Evolutionary conservation across 2,797 vertebrate species (phyloP).

Genomic region (Lepilemur septentrionalis): DNA sequence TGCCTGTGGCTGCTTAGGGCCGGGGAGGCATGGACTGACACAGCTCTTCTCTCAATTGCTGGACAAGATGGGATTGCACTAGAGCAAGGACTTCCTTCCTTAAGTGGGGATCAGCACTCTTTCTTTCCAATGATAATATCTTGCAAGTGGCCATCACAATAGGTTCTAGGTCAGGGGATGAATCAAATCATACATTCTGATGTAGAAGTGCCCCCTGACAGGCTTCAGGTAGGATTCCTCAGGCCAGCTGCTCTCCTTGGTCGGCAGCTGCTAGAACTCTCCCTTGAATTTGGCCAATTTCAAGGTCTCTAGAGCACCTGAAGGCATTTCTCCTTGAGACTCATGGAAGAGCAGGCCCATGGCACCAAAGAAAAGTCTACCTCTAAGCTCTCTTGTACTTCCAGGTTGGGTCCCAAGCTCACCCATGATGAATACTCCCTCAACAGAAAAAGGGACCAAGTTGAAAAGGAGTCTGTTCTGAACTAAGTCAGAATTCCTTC

Average conservation of each 20-base stretch:
- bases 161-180: background rate
- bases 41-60: background rate
- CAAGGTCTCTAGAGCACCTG: background rate
- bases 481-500: conserved; percentile 16
- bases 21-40: background rate
- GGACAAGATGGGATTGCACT: background rate
- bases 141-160: background rate
- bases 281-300: background rate
- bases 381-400: background rate
- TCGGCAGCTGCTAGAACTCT: background rate
- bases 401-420: background rate
- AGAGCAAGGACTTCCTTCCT: background rate
- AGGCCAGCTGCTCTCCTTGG: background rate
- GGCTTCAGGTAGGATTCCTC: background rate
- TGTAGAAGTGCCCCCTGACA: background rate
- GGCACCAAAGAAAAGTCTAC: conserved; percentile 1
- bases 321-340: background rate
- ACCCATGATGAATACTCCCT: background rate
- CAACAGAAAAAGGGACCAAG: background rate
- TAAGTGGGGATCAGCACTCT: background rate
- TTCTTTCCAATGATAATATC: background rate
- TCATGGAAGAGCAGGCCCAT: background rate
- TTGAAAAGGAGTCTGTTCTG: background rate
- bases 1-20: background rate
- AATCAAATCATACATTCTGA: background rate